Percentiles rank a stretch among this genome's conserved stretches.
phyloP scores from a whole-genome alignment of 2,888 invertebrate genomes.

The Microctonus hyperodae region DNA sequence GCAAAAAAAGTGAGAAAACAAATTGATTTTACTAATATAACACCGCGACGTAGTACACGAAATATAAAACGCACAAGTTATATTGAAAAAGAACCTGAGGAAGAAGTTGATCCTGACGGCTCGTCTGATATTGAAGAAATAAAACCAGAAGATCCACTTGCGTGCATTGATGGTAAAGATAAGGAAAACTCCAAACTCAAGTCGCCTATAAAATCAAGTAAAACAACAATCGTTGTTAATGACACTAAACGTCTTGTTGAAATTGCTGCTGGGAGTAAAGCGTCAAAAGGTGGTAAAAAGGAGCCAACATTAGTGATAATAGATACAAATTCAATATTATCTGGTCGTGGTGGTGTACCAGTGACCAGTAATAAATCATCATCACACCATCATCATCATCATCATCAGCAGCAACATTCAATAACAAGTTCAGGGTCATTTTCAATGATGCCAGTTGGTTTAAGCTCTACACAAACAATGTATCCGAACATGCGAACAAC shows the following conservation, averaged over 20 bases:
- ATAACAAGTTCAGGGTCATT: constrained; percentile 58
- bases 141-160: constrained; percentile 68
- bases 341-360: constrained; percentile 70
- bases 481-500: constrained; percentile 72
- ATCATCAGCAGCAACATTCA: constrained; percentile 40
- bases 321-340: constrained; percentile 77
- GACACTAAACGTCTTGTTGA: constrained; percentile 76
- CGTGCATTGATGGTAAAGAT: constrained; percentile 61
- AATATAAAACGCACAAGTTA: constrained; percentile 70
- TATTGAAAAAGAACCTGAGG: constrained; percentile 65
- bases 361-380: constrained; percentile 56
- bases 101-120: constrained; percentile 65
- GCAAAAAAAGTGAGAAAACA: constrained; percentile 54
- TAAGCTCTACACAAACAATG: constrained; percentile 69
- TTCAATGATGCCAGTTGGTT: constrained; percentile 65
- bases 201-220: constrained; percentile 53
- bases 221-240: constrained; percentile 72
- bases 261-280: constrained; percentile 71
- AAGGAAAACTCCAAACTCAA: constrained; percentile 59
- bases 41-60: constrained; percentile 67
- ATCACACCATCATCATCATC: constrained; percentile 34
- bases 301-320: constrained; percentile 81
- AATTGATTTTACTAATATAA: constrained; percentile 59
- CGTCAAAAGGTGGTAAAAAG: constrained; percentile 68
- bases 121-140: constrained; percentile 74